Conservation (phyloP, 2,888 invertebrate species). For the Polymixis flavicincta region DNA sequence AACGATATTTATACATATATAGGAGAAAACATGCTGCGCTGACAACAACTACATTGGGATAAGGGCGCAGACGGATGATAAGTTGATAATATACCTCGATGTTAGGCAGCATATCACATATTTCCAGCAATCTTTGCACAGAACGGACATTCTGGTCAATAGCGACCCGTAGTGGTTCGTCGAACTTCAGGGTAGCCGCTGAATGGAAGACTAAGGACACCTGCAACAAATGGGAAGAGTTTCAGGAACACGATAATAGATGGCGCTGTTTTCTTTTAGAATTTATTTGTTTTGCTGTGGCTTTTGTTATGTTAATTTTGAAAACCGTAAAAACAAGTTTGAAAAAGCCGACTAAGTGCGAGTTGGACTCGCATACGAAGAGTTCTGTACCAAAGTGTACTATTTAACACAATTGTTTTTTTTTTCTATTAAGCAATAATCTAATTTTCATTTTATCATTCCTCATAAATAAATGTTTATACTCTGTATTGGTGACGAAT, state of each 20-base stretch:
- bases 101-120: slow-evolving; percentile 93
- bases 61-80: too few species aligned
- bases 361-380: background rate
- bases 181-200: slow-evolving; percentile 95
- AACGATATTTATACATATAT: too few species aligned
- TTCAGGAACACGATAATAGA: slow-evolving; percentile 3
- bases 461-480: too few species aligned
- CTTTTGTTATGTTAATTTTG: too few species aligned
- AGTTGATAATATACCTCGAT: slow-evolving; percentile 89
- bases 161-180: slow-evolving; percentile 93
- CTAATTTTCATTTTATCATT: too few species aligned
- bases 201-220: slow-evolving; percentile 95
- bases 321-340: too few species aligned
- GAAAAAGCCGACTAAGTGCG: background rate
- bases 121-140: slow-evolving; percentile 92
- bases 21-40: background rate
- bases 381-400: too few species aligned
- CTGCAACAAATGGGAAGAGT: slow-evolving; percentile 70
- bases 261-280: slow-evolving; percentile 9
- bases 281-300: background rate
- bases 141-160: slow-evolving; percentile 95
- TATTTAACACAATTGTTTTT: too few species aligned
- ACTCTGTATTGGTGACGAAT: too few species aligned
- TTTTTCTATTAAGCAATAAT: too few species aligned
- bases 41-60: background rate